Percentiles rank a stretch among this genome's conserved stretches.
Conservation (phyloP, 2,113 vertebrate species). For the Centropristis striata region DNA sequence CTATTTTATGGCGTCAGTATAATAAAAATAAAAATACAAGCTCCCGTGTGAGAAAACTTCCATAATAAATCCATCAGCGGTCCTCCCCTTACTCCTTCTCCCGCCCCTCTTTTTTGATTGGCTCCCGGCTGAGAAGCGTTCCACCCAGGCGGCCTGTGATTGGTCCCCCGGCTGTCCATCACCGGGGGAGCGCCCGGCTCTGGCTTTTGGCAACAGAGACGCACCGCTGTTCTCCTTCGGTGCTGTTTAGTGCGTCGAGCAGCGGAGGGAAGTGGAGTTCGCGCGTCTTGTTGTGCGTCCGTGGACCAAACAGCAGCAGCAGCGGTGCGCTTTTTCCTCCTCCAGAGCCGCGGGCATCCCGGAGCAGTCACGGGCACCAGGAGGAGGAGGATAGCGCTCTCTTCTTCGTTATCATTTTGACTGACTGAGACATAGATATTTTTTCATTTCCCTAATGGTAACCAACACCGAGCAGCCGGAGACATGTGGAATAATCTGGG, state of each 20-base stretch:
- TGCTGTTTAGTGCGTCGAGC: constrained; percentile 70
- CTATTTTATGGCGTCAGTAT: fast-evolving
- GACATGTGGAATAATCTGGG: constrained; percentile 84
- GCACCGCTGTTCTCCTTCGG: constrained; percentile 40
- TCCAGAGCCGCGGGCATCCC: constrained; percentile 50
- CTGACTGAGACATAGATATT: constrained; percentile 39
- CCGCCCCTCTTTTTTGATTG: constrained; percentile 63
- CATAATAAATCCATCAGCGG: constrained; percentile 33
- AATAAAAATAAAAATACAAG: not conserved
- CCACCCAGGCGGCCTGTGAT: constrained; percentile 41
- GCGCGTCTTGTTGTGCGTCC: constrained; percentile 65
- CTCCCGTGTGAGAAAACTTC: constrained; percentile 19
- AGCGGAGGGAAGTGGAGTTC: constrained; percentile 58
- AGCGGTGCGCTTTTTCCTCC: constrained; percentile 52
- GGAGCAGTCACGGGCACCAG: constrained; percentile 48
- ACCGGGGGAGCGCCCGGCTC: constrained; percentile 17
- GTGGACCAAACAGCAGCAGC: constrained; percentile 59
- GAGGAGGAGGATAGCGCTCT: constrained; percentile 48
- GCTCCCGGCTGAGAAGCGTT: constrained; percentile 7
- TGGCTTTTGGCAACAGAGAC: constrained; percentile 50
- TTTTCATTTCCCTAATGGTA: constrained; percentile 69
- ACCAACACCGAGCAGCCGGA: constrained; percentile 71
- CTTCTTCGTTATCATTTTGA: constrained; percentile 31
- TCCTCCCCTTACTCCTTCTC: constrained; percentile 2
- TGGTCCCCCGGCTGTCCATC: constrained; percentile 72